Percentiles rank a stretch among this genome's conserved stretches.
phyloP scores from a whole-genome alignment of 2,888 invertebrate species.

The Tigriopus californicus region DNA sequence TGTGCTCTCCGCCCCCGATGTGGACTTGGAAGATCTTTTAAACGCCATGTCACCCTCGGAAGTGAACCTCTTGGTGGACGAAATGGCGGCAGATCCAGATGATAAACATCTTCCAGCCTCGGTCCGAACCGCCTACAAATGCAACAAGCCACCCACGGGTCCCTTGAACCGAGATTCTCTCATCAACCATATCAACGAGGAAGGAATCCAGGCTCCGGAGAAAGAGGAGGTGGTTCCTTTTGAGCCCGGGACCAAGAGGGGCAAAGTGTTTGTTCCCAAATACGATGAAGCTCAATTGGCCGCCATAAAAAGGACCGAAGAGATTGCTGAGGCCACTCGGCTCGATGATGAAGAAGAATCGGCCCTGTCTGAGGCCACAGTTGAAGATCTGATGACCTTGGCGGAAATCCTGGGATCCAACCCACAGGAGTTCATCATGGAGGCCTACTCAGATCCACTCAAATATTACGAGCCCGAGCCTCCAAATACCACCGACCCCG shows the following conservation, averaged over 20 bases:
- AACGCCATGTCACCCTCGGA: conserved; percentile 5
- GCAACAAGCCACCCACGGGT: conserved; percentile 86
- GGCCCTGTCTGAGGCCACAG: conserved; percentile 4
- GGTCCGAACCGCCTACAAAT: conserved; percentile 26
- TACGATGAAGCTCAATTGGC: conserved; percentile 11
- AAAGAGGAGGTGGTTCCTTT: conserved; percentile 86
- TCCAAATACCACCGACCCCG: conserved; percentile 86
- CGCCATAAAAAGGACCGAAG: conserved; percentile 1
- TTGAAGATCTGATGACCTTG: conserved; percentile 11
- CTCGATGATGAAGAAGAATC: conserved; percentile 15
- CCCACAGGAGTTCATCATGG: conserved; percentile 16
- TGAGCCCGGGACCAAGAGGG: conserved; percentile 46
- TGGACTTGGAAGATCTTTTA: conserved; percentile 12
- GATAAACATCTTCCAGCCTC: conserved; percentile 15
- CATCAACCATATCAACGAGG: conserved; percentile 88
- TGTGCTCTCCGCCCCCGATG: conserved; percentile 9
- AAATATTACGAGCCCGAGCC: conserved; percentile 41
- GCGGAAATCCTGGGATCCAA: conserved; percentile 15
- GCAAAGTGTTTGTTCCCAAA: conserved; percentile 13
- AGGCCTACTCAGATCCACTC: conserved; percentile 16
- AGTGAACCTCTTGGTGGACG: conserved; percentile 7
- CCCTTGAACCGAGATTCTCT: conserved; percentile 83
- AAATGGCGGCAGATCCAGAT: conserved; percentile 15
- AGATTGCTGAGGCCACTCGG: conserved; percentile 1
- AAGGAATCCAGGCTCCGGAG: conserved; percentile 90